These are phyloP conservation scores for Mactromeris polynyma DNA, from an alignment of 2,888 invertebrate genomes.

Conservation along the genomic window DNA sequence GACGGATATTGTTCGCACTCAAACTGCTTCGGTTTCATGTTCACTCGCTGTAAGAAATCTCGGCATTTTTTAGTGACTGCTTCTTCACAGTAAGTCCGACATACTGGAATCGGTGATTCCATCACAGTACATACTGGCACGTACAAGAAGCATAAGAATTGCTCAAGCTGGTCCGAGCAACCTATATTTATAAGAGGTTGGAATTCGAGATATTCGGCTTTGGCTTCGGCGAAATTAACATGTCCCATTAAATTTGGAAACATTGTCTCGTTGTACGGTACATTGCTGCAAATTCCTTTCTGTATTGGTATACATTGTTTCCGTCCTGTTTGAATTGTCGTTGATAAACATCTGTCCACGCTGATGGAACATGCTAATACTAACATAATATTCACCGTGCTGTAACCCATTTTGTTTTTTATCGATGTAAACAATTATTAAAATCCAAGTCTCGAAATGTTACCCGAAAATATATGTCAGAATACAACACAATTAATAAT, in stretches of 20 bases:
- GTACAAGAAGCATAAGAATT: conserved; percentile 63
- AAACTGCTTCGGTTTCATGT: conserved; percentile 37
- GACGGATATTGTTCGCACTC: conserved; percentile 38
- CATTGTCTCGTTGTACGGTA: conserved; percentile 61
- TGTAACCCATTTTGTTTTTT: background rate
- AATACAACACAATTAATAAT: background rate
- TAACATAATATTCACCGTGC: background rate
- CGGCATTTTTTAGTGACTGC: conserved; percentile 52
- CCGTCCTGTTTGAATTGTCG: background rate
- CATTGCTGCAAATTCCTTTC: conserved; percentile 36
- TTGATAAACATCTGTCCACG: background rate
- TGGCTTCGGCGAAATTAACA: conserved; percentile 48
- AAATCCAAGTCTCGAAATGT: background rate
- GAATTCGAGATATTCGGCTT: conserved; percentile 50
- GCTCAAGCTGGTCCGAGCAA: conserved; percentile 52
- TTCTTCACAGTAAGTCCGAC: conserved; percentile 55
- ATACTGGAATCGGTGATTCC: conserved; percentile 53
- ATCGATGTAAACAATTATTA: background rate
- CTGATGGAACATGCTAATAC: background rate
- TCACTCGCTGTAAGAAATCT: conserved; percentile 42
- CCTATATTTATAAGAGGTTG: conserved; percentile 49
- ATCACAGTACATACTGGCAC: conserved; percentile 60
- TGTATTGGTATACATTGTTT: background rate
- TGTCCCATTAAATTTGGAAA: conserved; percentile 64
- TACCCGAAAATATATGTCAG: background rate